Evolutionary conservation across 2,113 vertebrate genomes (phyloP).

Genomic region (Laterallus jamaicensis): DNA sequence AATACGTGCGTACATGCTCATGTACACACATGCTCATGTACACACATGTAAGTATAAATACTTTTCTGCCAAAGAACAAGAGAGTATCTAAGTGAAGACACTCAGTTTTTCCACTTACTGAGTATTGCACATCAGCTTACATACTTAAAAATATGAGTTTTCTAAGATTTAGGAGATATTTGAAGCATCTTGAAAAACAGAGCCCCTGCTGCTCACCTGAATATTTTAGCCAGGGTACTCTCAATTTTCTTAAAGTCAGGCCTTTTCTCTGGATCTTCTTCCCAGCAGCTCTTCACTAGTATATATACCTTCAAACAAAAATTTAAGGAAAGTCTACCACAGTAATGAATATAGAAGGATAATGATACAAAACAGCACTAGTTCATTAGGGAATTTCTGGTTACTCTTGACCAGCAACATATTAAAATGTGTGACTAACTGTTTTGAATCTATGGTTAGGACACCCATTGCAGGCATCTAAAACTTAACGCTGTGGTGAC

Average conservation of each 20-base stretch:
- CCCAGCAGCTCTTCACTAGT: slow-evolving; percentile 93
- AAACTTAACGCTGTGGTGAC: slow-evolving; percentile 24
- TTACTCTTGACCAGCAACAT: slow-evolving; percentile 3
- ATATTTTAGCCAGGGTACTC: slow-evolving; percentile 87
- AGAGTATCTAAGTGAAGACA: background rate
- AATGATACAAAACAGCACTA: background rate
- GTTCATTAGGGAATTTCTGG: background rate
- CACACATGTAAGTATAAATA: background rate
- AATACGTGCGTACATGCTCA: background rate
- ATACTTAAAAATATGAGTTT: background rate
- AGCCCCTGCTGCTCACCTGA: slow-evolving; percentile 79
- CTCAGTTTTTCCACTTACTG: background rate
- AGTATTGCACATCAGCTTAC: background rate
- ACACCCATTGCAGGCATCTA: background rate
- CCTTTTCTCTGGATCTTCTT: slow-evolving; percentile 96
- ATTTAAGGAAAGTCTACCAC: background rate
- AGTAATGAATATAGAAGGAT: background rate
- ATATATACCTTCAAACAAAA: slow-evolving; percentile 78
- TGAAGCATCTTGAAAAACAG: background rate
- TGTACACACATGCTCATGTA: background rate
- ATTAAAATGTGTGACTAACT: slow-evolving; percentile 44
- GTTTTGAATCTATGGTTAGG: slow-evolving; percentile 20
- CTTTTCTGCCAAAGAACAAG: background rate
- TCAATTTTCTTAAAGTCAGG: slow-evolving; percentile 98
- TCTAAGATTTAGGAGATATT: background rate